A percentile compares a stretch with the other conserved stretches of the same genome.
These are phyloP conservation scores for Ferdinandea cuprea DNA, from an alignment of 2,888 invertebrate species.

Conservation along the genomic window DNA sequence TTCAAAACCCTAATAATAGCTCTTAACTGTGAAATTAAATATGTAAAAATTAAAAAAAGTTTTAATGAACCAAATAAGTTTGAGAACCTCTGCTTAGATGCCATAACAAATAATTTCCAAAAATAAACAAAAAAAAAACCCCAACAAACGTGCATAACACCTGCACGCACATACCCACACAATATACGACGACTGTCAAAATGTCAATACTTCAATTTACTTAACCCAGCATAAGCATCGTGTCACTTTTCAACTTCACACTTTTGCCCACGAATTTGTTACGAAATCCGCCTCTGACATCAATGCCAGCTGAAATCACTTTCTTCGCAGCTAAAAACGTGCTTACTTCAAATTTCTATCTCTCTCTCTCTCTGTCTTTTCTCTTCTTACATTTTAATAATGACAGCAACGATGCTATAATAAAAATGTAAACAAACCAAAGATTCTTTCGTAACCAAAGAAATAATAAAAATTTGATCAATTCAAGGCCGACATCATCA, in stretches of 20 bases:
- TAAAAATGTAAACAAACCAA: conserved; percentile 30
- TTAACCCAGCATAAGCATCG: neutral
- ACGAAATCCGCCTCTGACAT: conserved; percentile 7
- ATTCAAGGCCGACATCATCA: conserved; percentile 26
- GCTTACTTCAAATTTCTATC: conserved; percentile 1
- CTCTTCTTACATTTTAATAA: neutral
- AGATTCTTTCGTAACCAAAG: neutral
- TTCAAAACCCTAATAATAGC: too few species aligned
- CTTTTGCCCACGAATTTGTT: conserved; percentile 11
- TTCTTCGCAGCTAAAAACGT: conserved; percentile 11
- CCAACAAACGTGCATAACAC: too few species aligned
- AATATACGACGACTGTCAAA: neutral
- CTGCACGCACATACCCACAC: too few species aligned
- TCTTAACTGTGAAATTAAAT: too few species aligned
- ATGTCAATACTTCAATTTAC: too few species aligned
- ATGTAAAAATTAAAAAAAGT: too few species aligned
- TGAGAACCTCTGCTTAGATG: too few species aligned
- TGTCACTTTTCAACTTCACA: conserved; percentile 1
- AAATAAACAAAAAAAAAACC: too few species aligned
- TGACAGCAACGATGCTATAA: neutral
- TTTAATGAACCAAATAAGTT: too few species aligned
- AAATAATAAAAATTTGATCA: neutral
- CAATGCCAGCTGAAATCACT: neutral
- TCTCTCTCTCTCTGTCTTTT: neutral
- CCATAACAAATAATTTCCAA: too few species aligned